Percentiles rank a stretch among this genome's conserved stretches.
These are phyloP conservation scores for Prionailurus viverrinus DNA, from an alignment of 2,113 vertebrate species.

Conservation along the genomic window DNA sequence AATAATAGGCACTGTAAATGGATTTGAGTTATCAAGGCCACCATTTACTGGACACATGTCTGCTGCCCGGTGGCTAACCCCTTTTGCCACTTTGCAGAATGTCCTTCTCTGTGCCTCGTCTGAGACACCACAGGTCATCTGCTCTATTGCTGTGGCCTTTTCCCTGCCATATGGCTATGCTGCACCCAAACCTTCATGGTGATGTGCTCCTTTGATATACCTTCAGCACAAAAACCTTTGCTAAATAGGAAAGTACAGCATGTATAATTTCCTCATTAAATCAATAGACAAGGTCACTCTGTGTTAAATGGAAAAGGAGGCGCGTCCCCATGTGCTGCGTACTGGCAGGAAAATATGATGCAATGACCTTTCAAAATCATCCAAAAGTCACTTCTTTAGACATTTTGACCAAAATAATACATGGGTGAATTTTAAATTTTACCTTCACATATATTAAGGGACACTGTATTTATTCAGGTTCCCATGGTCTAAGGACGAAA, in stretches of 20 bases:
- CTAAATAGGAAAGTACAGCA: constrained; percentile 82
- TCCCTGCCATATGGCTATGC: constrained; percentile 32
- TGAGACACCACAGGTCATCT: constrained; percentile 42
- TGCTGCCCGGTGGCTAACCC: background rate
- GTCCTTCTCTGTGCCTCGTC: background rate
- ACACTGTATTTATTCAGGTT: background rate
- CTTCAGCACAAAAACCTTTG: constrained; percentile 82
- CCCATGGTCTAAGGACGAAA: background rate
- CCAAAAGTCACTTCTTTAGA: constrained; percentile 81
- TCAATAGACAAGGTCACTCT: constrained; percentile 85
- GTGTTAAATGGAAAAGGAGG: constrained; percentile 84
- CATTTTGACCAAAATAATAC: background rate
- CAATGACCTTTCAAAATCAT: constrained; percentile 84
- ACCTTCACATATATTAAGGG: background rate
- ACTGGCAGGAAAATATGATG: constrained; percentile 79
- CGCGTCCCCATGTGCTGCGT: constrained; percentile 78
- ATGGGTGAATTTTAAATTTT: background rate
- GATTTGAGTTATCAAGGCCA: constrained; percentile 5
- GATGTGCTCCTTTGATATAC: constrained; percentile 63
- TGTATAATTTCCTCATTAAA: constrained; percentile 88
- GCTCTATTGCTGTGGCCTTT: constrained; percentile 63
- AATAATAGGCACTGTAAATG: background rate
- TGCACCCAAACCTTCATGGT: background rate
- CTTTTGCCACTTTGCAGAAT: background rate
- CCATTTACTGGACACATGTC: background rate